Evolutionary conservation across 2,113 vertebrate genomes (phyloP).

Genomic region (Eudyptes chrysolophus): DNA sequence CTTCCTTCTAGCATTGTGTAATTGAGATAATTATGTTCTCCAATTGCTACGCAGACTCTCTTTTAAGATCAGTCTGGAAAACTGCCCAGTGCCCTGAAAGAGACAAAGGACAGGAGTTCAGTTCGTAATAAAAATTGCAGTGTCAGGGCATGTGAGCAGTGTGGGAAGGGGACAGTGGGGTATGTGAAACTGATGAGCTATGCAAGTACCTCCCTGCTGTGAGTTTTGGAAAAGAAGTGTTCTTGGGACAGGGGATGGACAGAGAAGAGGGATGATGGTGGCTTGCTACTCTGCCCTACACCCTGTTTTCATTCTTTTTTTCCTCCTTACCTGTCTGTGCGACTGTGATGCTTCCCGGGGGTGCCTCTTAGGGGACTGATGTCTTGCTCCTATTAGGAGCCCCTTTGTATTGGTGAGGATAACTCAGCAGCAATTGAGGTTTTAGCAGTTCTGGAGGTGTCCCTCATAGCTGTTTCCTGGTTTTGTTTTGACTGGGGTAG

Average conservation of each 20-base stretch:
- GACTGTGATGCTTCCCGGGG: neutral
- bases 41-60: neutral
- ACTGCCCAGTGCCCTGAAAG: neutral
- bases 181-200: neutral
- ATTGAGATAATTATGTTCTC: neutral
- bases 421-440: neutral
- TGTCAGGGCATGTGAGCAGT: neutral
- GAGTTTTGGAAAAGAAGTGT: neutral
- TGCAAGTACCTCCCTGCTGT: neutral
- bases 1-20: neutral
- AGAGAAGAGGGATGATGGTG: neutral
- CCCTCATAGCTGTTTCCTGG: neutral
- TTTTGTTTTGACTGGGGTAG: neutral
- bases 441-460: neutral
- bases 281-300: neutral
- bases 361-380: neutral
- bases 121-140: neutral
- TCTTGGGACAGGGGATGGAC: neutral
- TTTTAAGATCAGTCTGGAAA: conserved; percentile 29
- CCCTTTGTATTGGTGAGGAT: neutral
- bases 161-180: neutral
- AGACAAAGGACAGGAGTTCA: neutral
- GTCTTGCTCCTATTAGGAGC: neutral
- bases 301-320: neutral
- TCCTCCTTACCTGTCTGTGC: neutral